Percentiles rank a stretch among this genome's conserved stretches.
These are phyloP conservation scores for Taxidea taxus DNA, from an alignment of 2,113 vertebrate genomes.

Conservation along the genomic window DNA sequence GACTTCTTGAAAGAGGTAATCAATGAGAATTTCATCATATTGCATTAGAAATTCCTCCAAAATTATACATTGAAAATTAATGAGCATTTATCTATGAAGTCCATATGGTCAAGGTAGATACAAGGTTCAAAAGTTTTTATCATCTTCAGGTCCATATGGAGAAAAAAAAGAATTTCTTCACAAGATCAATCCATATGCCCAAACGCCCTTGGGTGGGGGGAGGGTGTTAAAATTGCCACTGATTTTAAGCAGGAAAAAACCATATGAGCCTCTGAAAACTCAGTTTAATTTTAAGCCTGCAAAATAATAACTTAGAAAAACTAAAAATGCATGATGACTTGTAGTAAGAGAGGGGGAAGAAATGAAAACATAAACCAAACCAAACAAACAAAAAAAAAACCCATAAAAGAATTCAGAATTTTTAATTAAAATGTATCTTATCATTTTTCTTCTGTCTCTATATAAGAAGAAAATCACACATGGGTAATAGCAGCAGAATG, in stretches of 20 bases:
- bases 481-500: not conserved
- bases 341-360: not conserved
- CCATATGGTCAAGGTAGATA: constrained; percentile 27
- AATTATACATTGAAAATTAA: constrained; percentile 49
- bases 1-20: constrained; percentile 42
- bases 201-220: not conserved
- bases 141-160: not conserved
- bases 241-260: constrained; percentile 14
- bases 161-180: not conserved
- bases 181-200: not conserved
- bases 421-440: not conserved
- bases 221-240: not conserved
- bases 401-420: not conserved
- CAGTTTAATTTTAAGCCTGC: not conserved
- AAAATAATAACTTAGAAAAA: not conserved
- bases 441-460: not conserved
- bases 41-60: constrained; percentile 14
- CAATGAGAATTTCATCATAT: not conserved
- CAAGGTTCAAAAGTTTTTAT: constrained; percentile 34
- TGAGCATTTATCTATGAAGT: not conserved
- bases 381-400: not conserved
- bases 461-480: not conserved
- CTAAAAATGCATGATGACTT: not conserved
- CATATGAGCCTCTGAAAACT: not conserved
- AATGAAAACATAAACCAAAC: not conserved